These are phyloP conservation scores for Momotus momota DNA, from an alignment of 2,797 vertebrate genomes.

Conservation along the genomic window DNA sequence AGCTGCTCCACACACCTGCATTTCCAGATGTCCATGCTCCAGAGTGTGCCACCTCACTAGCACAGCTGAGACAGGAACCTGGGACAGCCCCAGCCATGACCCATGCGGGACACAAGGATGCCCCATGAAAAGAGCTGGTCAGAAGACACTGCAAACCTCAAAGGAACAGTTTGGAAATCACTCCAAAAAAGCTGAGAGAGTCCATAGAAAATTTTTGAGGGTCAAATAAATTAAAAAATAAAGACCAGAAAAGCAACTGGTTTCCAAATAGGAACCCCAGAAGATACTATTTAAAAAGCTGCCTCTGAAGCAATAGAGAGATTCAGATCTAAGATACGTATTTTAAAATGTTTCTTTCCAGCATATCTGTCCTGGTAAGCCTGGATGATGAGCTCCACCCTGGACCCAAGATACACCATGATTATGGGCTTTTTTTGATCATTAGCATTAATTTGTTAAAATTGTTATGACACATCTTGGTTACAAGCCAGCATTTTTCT, in stretches of 20 bases:
- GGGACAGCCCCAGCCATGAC: background rate
- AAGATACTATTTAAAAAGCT: background rate
- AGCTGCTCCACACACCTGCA: accelerated
- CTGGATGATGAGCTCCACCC: background rate
- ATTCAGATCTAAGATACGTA: background rate
- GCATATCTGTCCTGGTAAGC: background rate
- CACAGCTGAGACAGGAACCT: background rate
- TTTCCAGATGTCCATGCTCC: background rate
- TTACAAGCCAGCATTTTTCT: slow-evolving; percentile 1
- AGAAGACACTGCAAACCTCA: background rate
- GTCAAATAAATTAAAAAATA: background rate
- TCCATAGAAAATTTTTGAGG: background rate
- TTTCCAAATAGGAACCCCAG: background rate
- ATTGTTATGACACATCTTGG: background rate
- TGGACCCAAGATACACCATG: background rate
- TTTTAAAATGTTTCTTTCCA: background rate
- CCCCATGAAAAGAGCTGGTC: background rate
- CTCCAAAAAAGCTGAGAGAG: background rate
- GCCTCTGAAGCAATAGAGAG: background rate
- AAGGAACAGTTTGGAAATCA: background rate
- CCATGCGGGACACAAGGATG: accelerated
- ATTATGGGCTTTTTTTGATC: background rate
- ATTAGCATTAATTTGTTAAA: slow-evolving; percentile 34
- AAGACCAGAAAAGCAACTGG: background rate
- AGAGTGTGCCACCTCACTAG: background rate